Evolutionary conservation across 2,113 vertebrate genomes (phyloP).

Genomic region (Callionymus lyra): DNA sequence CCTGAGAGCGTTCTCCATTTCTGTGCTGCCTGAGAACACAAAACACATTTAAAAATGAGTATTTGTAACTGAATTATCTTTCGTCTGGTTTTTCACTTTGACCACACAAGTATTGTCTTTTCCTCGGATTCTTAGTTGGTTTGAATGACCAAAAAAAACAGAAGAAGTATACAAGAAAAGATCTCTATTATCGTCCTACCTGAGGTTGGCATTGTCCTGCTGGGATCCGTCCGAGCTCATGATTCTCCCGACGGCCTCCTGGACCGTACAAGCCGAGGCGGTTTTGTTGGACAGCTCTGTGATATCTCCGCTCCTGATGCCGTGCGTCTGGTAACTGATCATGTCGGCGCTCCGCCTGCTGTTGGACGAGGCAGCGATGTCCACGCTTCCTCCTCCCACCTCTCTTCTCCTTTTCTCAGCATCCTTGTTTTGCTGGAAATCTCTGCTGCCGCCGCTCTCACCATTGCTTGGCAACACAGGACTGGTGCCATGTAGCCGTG

Average conservation of each 20-base stretch:
- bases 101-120: too few relatives aligned
- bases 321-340: constrained; percentile 29
- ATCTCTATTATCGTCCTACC: constrained; percentile 37
- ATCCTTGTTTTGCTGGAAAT: constrained; percentile 28
- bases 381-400: constrained; percentile 38
- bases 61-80: constrained; percentile 1
- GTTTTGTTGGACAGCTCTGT: constrained; percentile 51
- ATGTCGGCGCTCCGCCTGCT: constrained; percentile 20
- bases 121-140: too few relatives aligned
- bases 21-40: constrained; percentile 40
- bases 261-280: constrained; percentile 41
- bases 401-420: constrained; percentile 36
- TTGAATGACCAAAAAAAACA: too few relatives aligned
- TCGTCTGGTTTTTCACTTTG: neutral
- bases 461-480: constrained; percentile 63
- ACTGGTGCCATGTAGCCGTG: constrained; percentile 29
- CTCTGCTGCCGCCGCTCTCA: constrained; percentile 38
- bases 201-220: constrained; percentile 35
- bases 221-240: constrained; percentile 18
- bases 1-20: constrained; percentile 38
- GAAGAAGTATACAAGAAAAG: too few relatives aligned
- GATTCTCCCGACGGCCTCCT: constrained; percentile 25
- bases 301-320: constrained; percentile 34
- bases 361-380: constrained; percentile 22
- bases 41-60: neutral